Base-by-base conservation (phyloP, 92 coral and sea anemone genomes). In the Phenganax subtilis region DNA sequence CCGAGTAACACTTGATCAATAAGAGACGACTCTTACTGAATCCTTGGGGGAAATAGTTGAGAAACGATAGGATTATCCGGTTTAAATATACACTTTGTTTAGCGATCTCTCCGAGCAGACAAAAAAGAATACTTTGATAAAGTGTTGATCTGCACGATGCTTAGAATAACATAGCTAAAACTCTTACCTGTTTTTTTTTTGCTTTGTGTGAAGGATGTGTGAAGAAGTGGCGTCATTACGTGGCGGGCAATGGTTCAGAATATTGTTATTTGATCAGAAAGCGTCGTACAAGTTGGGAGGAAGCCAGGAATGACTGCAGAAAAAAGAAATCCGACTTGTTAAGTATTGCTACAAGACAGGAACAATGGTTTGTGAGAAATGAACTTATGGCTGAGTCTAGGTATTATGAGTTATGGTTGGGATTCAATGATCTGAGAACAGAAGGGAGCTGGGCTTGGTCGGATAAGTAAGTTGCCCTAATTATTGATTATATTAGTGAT, bases 361-460 rank as follows among this genome's bases (percentile, higher is more conserved):
- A 94, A 69, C 98, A 94, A 75, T 89, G 91, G 20, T 93, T 91
- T 82, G 88, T 93, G 14, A 81, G 88, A 12, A 80, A 84, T 64
- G 88, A 81, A 55, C 89, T 94, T 16, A 86, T 90, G 85, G 88
- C 90, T 2, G 90, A 86, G 75, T 83, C 92, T 37, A 78, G 47
- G 29, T 78, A 78, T 16, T 78, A 78, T 47, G 92, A 85, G 65
- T 85, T 92, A 83, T 94, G 98, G 98, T 85, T 94, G 86, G 98
- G 97, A 10, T 89, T 72, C 70, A 91, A 85, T 80, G 97, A 93
- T 81, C 29, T 75, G 14, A 80, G 80, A 16, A 85, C 80, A 10
- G 97, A 93, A 76, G 93, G 93, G 11, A 75, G 82, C 56, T 93
- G 97, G 97, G 81, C 91, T 7, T 94, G 97, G 97, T 88, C 89